These are phyloP conservation scores for Platycheirus albimanus DNA, from an alignment of 2,888 invertebrate genomes.

Conservation along the genomic window DNA sequence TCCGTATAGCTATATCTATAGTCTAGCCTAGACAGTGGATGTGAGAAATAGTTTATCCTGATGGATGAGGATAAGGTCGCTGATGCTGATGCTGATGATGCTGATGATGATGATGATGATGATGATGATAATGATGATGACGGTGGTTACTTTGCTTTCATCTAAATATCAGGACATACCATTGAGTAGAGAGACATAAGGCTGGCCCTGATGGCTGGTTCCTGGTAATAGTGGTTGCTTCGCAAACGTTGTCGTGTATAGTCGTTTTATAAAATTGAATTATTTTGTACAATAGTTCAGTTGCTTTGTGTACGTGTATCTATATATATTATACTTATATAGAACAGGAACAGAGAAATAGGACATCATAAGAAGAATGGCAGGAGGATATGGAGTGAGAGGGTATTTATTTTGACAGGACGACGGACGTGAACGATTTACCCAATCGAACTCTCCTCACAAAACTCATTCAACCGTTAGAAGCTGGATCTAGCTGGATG, in stretches of 20 bases:
- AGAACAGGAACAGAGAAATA: background rate
- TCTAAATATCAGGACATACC: constrained; percentile 41
- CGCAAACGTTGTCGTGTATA: constrained; percentile 58
- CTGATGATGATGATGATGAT: constrained; percentile 47
- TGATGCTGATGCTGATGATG: constrained; percentile 46
- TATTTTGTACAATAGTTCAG: constrained; percentile 60
- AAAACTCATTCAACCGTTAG: constrained; percentile 22
- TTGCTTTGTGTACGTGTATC: constrained; percentile 6
- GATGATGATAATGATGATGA: constrained; percentile 44
- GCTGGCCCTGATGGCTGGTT: background rate
- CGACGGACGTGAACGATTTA: constrained; percentile 58
- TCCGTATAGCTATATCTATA: no score
- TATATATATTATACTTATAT: no score
- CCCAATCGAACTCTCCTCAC: constrained; percentile 53
- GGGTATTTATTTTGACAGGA: constrained; percentile 67
- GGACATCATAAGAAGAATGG: constrained; percentile 8
- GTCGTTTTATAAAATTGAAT: constrained; percentile 63
- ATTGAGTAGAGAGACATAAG: constrained; percentile 11
- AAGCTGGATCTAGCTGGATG: constrained; percentile 15
- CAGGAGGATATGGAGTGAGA: constrained; percentile 18
- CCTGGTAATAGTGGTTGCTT: constrained; percentile 36
- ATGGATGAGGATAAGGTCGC: constrained; percentile 59
- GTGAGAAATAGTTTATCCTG: constrained; percentile 63
- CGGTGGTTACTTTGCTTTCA: constrained; percentile 56
- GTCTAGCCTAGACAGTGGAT: background rate